A percentile compares a stretch with the other conserved stretches of the same genome.
phyloP scores from a whole-genome alignment of 1,140 invertebrate species.

The Diuraphis noxia region DNA sequence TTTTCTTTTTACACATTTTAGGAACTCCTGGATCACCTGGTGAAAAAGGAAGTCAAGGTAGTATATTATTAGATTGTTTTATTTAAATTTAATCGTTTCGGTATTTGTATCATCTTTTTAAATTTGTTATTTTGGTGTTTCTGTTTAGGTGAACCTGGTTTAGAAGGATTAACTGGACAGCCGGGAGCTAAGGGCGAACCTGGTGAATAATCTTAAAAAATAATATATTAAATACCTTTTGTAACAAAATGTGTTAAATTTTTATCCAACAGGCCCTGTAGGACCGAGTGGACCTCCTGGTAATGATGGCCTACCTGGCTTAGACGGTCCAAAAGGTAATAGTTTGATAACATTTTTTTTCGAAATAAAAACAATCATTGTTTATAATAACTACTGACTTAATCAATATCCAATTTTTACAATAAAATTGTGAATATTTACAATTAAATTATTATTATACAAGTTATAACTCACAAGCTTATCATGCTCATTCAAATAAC shows the following conservation, averaged over 20 bases:
- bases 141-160: constrained; percentile 60
- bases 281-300: constrained; percentile 64
- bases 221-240: background rate
- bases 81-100: background rate
- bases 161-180: constrained; percentile 69
- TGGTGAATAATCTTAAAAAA: constrained; percentile 59
- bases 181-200: constrained; percentile 69
- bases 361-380: background rate
- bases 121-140: background rate
- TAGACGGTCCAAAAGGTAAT: constrained; percentile 68
- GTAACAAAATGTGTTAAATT: background rate
- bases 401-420: background rate
- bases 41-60: constrained; percentile 70
- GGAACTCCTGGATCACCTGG: constrained; percentile 67
- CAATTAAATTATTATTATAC: too few relatives aligned
- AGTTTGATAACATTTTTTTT: constrained; percentile 49
- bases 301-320: constrained; percentile 62
- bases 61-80: constrained; percentile 27
- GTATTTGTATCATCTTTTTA: background rate
- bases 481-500: background rate
- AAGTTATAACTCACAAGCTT: background rate
- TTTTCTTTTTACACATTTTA: background rate
- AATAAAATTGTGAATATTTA: background rate
- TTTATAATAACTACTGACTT: constrained; percentile 60
- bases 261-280: constrained; percentile 59